Evolutionary conservation across 2,888 invertebrate genomes (phyloP).

Genomic region (Fragum sueziense): DNA sequence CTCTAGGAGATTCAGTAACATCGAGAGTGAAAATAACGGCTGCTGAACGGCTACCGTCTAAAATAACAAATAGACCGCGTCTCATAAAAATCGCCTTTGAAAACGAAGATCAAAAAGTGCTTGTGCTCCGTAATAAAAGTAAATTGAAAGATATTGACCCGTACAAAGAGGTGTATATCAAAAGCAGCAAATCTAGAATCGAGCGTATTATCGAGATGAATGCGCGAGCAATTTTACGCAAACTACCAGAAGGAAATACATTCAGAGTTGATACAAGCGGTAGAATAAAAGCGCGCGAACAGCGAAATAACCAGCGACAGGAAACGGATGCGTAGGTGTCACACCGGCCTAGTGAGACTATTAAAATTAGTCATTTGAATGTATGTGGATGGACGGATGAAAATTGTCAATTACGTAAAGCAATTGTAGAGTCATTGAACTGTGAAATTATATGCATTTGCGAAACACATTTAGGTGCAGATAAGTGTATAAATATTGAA

Average conservation of each 20-base stretch:
- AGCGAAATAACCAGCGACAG: neutral
- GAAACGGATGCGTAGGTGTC: constrained; percentile 9
- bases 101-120: constrained; percentile 38
- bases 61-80: constrained; percentile 13
- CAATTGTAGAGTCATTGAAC: neutral
- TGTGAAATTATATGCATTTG: constrained; percentile 37
- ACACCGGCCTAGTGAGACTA: constrained; percentile 11
- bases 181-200: constrained; percentile 33
- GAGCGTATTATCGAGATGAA: constrained; percentile 33
- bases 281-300: constrained; percentile 5
- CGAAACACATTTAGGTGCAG: constrained; percentile 28
- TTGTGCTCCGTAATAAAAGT: constrained; percentile 44
- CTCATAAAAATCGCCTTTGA: constrained; percentile 43
- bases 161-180: constrained; percentile 35
- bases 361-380: constrained; percentile 36
- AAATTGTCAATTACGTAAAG: constrained; percentile 24
- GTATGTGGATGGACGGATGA: constrained; percentile 49
- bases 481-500: constrained; percentile 9
- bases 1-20: constrained; percentile 16
- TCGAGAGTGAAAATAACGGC: constrained; percentile 9
- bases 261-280: constrained; percentile 30
- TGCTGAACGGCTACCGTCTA: constrained; percentile 4
- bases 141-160: constrained; percentile 17
- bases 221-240: constrained; percentile 13
- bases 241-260: constrained; percentile 22